A percentile compares a stretch with the other conserved stretches of the same genome.
phyloP scores from a whole-genome alignment of 2,888 invertebrate genomes.

The Cordilura impudica region DNA sequence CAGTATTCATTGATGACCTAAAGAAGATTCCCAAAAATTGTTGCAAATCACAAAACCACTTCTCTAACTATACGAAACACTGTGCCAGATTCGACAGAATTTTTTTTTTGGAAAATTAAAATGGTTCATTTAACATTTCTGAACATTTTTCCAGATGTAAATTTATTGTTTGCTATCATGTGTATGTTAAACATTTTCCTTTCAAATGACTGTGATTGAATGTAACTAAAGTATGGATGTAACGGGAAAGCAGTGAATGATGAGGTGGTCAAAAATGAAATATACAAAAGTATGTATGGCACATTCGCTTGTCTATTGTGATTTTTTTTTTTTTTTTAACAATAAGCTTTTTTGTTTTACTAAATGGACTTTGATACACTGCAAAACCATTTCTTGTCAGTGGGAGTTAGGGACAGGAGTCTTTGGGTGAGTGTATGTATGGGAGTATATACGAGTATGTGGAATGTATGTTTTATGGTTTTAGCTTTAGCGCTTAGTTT shows the following conservation, averaged over 20 bases:
- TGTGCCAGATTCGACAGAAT: not conserved
- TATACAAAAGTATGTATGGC: not conserved
- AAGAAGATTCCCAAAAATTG: no score
- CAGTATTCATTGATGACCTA: no score
- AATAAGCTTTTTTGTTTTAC: conserved; percentile 38
- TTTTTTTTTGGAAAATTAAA: not conserved
- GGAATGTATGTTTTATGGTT: conserved; percentile 34
- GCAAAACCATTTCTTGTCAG: not conserved
- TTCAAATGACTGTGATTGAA: conserved; percentile 42
- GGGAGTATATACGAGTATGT: no score
- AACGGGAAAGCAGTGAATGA: conserved; percentile 12
- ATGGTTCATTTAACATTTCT: conserved; percentile 21
- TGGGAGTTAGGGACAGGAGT: conserved; percentile 1
- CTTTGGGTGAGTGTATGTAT: not conserved
- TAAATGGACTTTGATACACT: conserved; percentile 25
- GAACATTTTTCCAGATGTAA: conserved; percentile 33
- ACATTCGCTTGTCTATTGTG: not conserved
- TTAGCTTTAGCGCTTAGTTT: conserved; percentile 55
- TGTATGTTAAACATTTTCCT: conserved; percentile 9
- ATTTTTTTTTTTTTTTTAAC: conserved; percentile 11
- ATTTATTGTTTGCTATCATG: conserved; percentile 47
- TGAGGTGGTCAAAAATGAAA: conserved; percentile 38
- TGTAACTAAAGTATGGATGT: not conserved
- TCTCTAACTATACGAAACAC: no score
- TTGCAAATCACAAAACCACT: not conserved